These are phyloP conservation scores for Nothoprocta perdicaria DNA, from an alignment of 2,113 vertebrate species.

Conservation along the genomic window DNA sequence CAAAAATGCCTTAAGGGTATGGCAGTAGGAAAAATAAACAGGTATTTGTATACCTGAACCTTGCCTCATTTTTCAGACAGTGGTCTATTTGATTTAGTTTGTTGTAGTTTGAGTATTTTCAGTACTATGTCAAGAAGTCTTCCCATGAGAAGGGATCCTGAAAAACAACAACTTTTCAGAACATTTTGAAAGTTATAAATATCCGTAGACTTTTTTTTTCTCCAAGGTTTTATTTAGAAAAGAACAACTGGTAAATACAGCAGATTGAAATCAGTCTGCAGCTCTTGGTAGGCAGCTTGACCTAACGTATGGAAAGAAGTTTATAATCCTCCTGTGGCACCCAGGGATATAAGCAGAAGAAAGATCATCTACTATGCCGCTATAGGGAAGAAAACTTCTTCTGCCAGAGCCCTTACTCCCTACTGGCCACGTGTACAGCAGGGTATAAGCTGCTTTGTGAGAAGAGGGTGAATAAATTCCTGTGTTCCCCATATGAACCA, in stretches of 20 bases:
- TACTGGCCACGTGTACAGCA: rapidly evolving
- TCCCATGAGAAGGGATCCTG: background rate
- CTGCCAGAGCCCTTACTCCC: background rate
- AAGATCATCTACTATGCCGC: background rate
- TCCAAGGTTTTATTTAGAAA: background rate
- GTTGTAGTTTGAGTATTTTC: background rate
- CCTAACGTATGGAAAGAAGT: background rate
- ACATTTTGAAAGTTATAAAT: background rate
- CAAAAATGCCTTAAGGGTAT: background rate
- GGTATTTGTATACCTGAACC: background rate
- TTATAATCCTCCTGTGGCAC: background rate
- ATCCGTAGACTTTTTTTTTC: background rate
- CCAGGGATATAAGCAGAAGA: rapidly evolving
- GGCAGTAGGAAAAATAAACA: background rate
- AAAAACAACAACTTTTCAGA: background rate
- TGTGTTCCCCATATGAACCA: background rate
- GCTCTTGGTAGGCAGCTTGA: background rate
- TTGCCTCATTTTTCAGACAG: background rate
- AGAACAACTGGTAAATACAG: background rate
- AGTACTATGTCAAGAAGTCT: background rate
- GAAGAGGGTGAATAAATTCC: background rate
- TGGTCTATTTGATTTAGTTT: background rate
- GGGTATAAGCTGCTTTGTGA: background rate
- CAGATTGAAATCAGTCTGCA: background rate
- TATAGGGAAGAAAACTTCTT: background rate